Percentiles rank a stretch among this genome's conserved stretches.
Evolutionary conservation across 2,888 invertebrate species (phyloP).

Genomic region (Stenodera caucasica): DNA sequence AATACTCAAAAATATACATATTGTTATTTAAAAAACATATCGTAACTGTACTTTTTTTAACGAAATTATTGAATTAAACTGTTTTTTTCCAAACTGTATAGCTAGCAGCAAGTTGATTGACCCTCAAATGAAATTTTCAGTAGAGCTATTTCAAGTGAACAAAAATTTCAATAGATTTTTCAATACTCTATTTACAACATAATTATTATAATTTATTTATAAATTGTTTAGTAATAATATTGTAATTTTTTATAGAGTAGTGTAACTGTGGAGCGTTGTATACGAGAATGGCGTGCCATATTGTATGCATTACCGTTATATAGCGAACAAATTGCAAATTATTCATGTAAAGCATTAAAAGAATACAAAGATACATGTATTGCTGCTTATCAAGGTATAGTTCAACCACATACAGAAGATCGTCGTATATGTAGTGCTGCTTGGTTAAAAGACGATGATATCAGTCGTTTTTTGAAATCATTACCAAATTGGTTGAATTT

Average conservation of each 20-base stretch:
- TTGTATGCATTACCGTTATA: slow-evolving; percentile 74
- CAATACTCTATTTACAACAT: too few relatives aligned
- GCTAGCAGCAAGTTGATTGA: too few relatives aligned
- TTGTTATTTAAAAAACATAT: too few relatives aligned
- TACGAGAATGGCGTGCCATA: slow-evolving; percentile 67
- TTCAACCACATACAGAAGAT: slow-evolving; percentile 77
- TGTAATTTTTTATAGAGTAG: slow-evolving; percentile 63
- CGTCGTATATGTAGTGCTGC: slow-evolving; percentile 79
- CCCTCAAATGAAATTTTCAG: too few relatives aligned
- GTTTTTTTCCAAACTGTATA: too few relatives aligned
- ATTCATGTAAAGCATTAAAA: slow-evolving; percentile 70
- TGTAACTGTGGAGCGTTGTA: slow-evolving; percentile 68
- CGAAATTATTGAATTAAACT: too few relatives aligned
- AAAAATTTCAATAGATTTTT: too few relatives aligned
- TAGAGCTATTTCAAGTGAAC: too few relatives aligned
- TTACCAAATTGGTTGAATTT: slow-evolving; percentile 78
- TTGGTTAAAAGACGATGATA: slow-evolving; percentile 95
- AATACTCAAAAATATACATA: too few relatives aligned
- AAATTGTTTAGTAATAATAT: background rate
- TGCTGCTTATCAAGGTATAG: slow-evolving; percentile 73
- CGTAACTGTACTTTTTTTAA: too few relatives aligned
- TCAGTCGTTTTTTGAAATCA: slow-evolving; percentile 86
- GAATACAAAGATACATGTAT: slow-evolving; percentile 76
- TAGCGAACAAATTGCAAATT: slow-evolving; percentile 72
- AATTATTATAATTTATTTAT: too few relatives aligned